Evolutionary conservation across 1,140 invertebrate species (phyloP).

Genomic region (Dufourea novaeangliae): DNA sequence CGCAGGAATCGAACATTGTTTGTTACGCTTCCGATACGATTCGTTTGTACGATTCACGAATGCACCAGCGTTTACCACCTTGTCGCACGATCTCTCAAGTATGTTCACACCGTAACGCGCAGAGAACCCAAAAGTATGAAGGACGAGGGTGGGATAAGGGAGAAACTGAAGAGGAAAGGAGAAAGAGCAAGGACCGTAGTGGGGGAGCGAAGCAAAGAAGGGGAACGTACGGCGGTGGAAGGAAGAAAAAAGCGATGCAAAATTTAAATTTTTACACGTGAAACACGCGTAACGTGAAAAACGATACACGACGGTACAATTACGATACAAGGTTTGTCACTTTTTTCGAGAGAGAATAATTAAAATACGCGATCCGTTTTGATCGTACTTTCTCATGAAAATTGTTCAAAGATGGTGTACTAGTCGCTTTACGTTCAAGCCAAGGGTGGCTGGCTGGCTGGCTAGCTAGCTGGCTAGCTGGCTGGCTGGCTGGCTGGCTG

Average conservation of each 20-base stretch:
- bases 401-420: slow-evolving; percentile 48
- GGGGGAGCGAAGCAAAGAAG: slow-evolving; percentile 10
- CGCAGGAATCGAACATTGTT: slow-evolving; percentile 9
- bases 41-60: slow-evolving; percentile 42
- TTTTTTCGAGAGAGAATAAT: not conserved
- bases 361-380: slow-evolving; percentile 9
- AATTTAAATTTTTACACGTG: slow-evolving; percentile 13
- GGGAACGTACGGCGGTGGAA: not conserved
- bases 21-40: slow-evolving; percentile 16
- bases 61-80: slow-evolving; percentile 50
- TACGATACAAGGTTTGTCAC: not conserved
- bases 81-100: slow-evolving; percentile 48
- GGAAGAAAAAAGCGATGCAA: slow-evolving; percentile 14
- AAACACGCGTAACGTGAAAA: not conserved
- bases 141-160: slow-evolving; percentile 32
- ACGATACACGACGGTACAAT: not conserved
- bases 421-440: slow-evolving; percentile 27
- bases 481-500: slow-evolving; percentile 42
- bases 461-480: slow-evolving; percentile 48
- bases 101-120: slow-evolving; percentile 59
- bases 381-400: slow-evolving; percentile 24
- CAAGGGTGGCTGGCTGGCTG: slow-evolving; percentile 43
- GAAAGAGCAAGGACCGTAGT: slow-evolving; percentile 4
- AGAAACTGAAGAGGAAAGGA: slow-evolving; percentile 2
- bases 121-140: slow-evolving; percentile 55